Percentiles rank a stretch among this genome's conserved stretches.
These are phyloP conservation scores for Actenoides lindsayi DNA, from an alignment of 2,113 vertebrate genomes.

Conservation along the genomic window DNA sequence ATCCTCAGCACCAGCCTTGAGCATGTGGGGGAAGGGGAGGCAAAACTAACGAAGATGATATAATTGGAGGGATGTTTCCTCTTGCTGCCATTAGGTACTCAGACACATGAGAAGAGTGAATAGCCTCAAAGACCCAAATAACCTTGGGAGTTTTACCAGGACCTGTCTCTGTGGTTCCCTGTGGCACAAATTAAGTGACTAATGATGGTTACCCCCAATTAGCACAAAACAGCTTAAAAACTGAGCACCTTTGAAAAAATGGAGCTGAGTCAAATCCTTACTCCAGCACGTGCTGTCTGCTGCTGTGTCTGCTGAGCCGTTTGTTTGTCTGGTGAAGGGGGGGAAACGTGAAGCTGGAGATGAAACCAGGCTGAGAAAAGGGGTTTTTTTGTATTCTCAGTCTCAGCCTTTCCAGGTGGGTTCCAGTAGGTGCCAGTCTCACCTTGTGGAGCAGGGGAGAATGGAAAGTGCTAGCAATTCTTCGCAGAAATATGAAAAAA, in stretches of 20 bases:
- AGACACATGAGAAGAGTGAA: background rate
- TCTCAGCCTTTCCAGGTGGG: background rate
- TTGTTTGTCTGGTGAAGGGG: conserved; percentile 7
- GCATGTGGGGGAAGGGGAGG: background rate
- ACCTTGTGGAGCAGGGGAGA: conserved; percentile 17
- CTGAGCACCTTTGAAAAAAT: background rate
- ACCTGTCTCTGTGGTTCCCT: background rate
- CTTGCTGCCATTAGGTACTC: background rate
- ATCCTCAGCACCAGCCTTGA: background rate
- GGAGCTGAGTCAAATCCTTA: background rate
- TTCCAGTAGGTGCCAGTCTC: conserved; percentile 67
- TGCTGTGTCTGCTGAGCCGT: background rate
- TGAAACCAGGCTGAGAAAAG: background rate
- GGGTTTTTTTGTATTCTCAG: background rate
- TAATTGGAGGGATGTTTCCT: conserved; percentile 7
- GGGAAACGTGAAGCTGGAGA: background rate
- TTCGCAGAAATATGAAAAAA: background rate
- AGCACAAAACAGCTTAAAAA: background rate
- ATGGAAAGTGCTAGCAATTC: conserved; percentile 49
- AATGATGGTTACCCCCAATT: background rate
- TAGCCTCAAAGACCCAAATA: background rate
- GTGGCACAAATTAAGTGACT: background rate
- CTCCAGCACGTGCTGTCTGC: background rate
- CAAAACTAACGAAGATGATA: background rate
- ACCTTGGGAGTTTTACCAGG: background rate